Conservation (phyloP, 2,888 invertebrate genomes). For the Apotomis capreana region DNA sequence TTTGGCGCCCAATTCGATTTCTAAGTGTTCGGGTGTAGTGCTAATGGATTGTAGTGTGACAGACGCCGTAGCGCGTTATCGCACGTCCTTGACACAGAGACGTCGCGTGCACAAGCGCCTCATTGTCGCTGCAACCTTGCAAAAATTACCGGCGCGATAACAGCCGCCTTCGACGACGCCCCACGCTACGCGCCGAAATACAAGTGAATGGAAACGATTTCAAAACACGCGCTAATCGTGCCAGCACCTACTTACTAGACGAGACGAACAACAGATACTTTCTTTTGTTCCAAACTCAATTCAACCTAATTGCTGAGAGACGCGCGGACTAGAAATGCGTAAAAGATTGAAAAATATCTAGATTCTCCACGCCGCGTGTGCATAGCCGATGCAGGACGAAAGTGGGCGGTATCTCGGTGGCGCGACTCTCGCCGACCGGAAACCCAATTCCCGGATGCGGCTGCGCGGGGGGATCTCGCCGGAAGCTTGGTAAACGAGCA, state of each 20-base stretch:
- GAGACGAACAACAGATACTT: conserved; percentile 46
- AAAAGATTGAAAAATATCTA: conserved; percentile 24
- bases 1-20: conserved; percentile 7
- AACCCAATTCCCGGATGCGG: conserved; percentile 83
- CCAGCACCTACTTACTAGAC: conserved; percentile 52
- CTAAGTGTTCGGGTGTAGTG: conserved; percentile 36
- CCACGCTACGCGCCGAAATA: conserved; percentile 55
- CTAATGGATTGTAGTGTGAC: conserved; percentile 55
- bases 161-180: conserved; percentile 58
- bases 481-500: conserved; percentile 83
- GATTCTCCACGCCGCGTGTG: conserved; percentile 48
- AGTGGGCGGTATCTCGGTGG: conserved; percentile 77
- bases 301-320: conserved; percentile 10
- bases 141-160: conserved; percentile 75
- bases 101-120: conserved; percentile 75
- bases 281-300: background rate
- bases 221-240: conserved; percentile 47
- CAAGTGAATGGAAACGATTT: conserved; percentile 57
- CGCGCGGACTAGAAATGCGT: background rate
- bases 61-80: conserved; percentile 70
- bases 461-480: conserved; percentile 81
- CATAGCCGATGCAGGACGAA: conserved; percentile 68
- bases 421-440: conserved; percentile 80
- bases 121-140: conserved; percentile 81
- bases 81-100: conserved; percentile 82